Evolutionary conservation across 2,113 vertebrate genomes (phyloP).

Genomic region (Mustela nigripes): DNA sequence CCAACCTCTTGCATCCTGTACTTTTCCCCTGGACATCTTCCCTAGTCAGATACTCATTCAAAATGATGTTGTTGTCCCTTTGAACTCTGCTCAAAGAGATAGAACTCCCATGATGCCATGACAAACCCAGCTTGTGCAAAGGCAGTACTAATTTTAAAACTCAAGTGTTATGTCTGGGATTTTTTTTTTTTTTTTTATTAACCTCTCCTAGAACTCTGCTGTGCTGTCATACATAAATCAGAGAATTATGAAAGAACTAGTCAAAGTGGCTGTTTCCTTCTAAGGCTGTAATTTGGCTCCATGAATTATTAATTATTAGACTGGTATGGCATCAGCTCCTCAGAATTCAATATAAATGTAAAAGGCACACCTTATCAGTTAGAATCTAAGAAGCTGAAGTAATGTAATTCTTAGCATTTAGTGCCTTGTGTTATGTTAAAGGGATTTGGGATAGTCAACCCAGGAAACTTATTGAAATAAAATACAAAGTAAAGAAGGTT

Average conservation of each 20-base stretch:
- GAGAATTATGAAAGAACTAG: slow-evolving; percentile 90
- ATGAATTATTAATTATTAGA: slow-evolving; percentile 96
- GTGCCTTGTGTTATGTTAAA: slow-evolving; percentile 91
- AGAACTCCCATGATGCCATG: slow-evolving; percentile 56
- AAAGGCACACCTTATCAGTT: slow-evolving; percentile 93
- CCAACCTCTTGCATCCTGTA: not conserved
- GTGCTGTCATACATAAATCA: slow-evolving; percentile 90
- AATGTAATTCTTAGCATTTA: slow-evolving; percentile 94
- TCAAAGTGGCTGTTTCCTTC: slow-evolving; percentile 93
- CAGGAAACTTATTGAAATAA: slow-evolving; percentile 90
- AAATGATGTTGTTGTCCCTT: not conserved
- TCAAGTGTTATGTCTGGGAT: slow-evolving; percentile 80
- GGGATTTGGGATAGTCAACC: slow-evolving; percentile 91
- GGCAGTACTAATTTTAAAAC: slow-evolving; percentile 78
- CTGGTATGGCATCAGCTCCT: slow-evolving; percentile 89
- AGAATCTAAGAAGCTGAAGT: slow-evolving; percentile 91
- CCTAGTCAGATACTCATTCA: not conserved
- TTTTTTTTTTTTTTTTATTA: slow-evolving; percentile 54
- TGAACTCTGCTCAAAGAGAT: not conserved
- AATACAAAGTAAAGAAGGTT: slow-evolving; percentile 87
- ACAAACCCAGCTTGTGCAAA: not conserved
- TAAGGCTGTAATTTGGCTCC: slow-evolving; percentile 91
- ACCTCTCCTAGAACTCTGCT: slow-evolving; percentile 76
- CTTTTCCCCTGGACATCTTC: not conserved
- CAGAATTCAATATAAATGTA: slow-evolving; percentile 91